Percentiles rank a stretch among this genome's conserved stretches.
These are phyloP conservation scores for Drosophila parabipectinata DNA, from an alignment of 1,140 invertebrate species.

Conservation along the genomic window DNA sequence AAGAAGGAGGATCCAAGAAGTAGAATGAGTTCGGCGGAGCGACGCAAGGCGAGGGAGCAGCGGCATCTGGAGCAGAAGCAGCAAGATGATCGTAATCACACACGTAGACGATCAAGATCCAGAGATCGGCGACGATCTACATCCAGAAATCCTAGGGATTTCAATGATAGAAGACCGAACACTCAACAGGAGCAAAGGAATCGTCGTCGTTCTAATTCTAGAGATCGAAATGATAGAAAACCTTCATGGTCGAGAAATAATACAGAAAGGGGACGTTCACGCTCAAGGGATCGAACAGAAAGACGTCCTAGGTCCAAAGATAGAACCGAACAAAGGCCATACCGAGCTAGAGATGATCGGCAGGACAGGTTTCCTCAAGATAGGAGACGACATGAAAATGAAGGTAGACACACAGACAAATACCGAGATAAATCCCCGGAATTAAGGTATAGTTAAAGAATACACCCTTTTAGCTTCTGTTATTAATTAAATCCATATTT, in stretches of 20 bases:
- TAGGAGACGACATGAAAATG: slow-evolving; percentile 16
- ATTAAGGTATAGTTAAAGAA: slow-evolving; percentile 30
- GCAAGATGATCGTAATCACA: slow-evolving; percentile 17
- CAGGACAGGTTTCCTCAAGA: slow-evolving; percentile 1
- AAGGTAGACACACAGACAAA: slow-evolving; percentile 15
- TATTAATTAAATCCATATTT: neutral
- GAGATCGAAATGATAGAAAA: slow-evolving; percentile 12
- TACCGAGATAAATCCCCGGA: slow-evolving; percentile 5
- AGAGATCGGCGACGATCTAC: slow-evolving; percentile 20
- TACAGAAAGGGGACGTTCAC: neutral
- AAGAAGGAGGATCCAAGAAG: slow-evolving; percentile 29
- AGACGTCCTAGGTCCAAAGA: neutral
- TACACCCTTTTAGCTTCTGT: neutral
- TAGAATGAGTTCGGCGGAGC: slow-evolving; percentile 43
- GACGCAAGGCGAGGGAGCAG: slow-evolving; percentile 55
- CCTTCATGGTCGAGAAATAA: slow-evolving; percentile 13
- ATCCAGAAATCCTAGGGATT: slow-evolving; percentile 32
- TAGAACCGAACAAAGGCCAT: neutral
- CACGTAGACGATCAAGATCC: slow-evolving; percentile 20
- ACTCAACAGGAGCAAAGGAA: slow-evolving; percentile 14
- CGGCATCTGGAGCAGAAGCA: slow-evolving; percentile 53
- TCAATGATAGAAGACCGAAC: slow-evolving; percentile 4
- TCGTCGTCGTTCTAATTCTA: slow-evolving; percentile 12
- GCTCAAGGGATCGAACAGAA: slow-evolving; percentile 28
- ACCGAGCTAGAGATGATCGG: slow-evolving; percentile 13